Base-by-base conservation (phyloP, 2,113 vertebrate genomes). In the Cyanistes caeruleus region DNA sequence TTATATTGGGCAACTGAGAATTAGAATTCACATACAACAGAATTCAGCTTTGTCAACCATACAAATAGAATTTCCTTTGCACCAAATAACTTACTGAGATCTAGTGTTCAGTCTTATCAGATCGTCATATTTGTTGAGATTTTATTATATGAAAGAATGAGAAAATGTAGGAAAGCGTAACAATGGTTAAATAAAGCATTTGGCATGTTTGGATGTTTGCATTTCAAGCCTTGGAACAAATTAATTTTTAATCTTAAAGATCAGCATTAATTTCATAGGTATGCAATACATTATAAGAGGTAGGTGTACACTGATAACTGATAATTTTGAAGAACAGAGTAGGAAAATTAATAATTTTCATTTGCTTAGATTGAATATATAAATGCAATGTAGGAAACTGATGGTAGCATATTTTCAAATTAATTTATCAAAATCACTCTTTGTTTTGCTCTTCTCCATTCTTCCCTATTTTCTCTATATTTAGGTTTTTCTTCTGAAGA, bases 381-480 rank as follows among this genome's bases (percentile, higher is more conserved):
- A 90, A 86, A 80, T 64, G 56, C 56, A 55, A 92, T 70, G 43
- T 52, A 74, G 2, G 0, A 74, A 93, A 77, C 51, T 74, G 27
- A 33, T 11, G 2, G 76, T 58, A 88, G 85, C 43, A 93, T 60
- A 28, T 69, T 70, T 84, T 93, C 27, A 90, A 90, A 87, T 62
- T 77, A 85, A 94, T 91, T 94, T 83, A 77, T 94, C 85, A 91
- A 92, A 92, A 77, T 93, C 5, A 1, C 51, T 91, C 70, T 55
- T 70, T 67, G 6, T 65, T 94, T 91, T 95, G 23, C 27, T 44
- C 16, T 60, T 49, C 33, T 84, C 22, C 20, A 39, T 27, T 44
- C 11, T 43, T 35, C 24, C 77, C 37, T 52, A 13, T 25, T 69
- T 76, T 67, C 10, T 67, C 20, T 62, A 1, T 48, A 69, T 79